These are phyloP conservation scores for Hirtodrosophila alboralis DNA, from an alignment of 2,888 invertebrate genomes.

Conservation along the genomic window DNA sequence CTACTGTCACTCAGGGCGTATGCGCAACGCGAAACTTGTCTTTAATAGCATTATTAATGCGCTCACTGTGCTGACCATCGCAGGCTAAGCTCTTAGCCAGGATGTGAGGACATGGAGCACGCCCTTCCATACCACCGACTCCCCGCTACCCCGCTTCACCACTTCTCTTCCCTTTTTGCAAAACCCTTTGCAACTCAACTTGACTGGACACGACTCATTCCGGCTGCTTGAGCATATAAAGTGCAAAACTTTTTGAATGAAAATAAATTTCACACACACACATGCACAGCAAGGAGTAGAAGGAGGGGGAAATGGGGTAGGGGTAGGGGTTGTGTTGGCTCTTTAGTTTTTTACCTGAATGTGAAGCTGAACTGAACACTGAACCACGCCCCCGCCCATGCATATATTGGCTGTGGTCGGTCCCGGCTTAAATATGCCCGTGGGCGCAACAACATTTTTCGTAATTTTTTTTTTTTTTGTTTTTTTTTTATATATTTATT, in stretches of 20 bases:
- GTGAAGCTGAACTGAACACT: conserved; percentile 11
- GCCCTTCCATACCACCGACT: too few species aligned
- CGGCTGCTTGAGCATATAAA: conserved; percentile 53
- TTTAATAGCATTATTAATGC: conserved; percentile 72
- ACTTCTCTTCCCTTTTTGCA: conserved; percentile 5
- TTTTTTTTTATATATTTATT: conserved; percentile 2
- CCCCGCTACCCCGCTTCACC: neutral
- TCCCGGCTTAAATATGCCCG: conserved; percentile 55
- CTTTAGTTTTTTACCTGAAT: conserved; percentile 43
- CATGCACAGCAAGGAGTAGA: neutral
- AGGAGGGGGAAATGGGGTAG: neutral
- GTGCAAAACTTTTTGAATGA: conserved; percentile 77
- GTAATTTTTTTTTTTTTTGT: too few species aligned
- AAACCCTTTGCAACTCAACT: conserved; percentile 24
- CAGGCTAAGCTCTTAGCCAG: conserved; percentile 19
- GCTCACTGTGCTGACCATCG: conserved; percentile 25
- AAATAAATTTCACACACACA: conserved; percentile 74
- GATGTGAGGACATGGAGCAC: conserved; percentile 26
- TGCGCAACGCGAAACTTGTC: conserved; percentile 56
- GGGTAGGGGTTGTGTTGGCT: too few species aligned
- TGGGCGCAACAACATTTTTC: conserved; percentile 46
- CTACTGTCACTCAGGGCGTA: conserved; percentile 68
- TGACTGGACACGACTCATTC: conserved; percentile 42
- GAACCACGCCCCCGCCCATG: conserved; percentile 44
- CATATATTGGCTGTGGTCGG: conserved; percentile 38